Evolutionary conservation across 2,888 invertebrate genomes (phyloP).

Genomic region (Agapetus fuscipes): DNA sequence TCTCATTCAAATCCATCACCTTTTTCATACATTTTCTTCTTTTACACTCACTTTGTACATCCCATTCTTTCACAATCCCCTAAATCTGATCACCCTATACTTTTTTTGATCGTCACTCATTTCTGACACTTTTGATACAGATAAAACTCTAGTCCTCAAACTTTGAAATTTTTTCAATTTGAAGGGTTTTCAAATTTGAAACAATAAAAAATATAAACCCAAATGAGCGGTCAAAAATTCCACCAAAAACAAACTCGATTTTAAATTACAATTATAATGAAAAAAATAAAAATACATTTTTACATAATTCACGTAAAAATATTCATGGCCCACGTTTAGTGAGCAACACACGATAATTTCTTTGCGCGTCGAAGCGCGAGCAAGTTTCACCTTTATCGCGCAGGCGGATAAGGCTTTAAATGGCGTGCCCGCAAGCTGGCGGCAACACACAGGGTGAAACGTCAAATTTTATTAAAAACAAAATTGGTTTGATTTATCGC

Average conservation of each 20-base stretch:
- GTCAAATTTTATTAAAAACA: conserved; percentile 21
- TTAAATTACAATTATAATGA: conserved; percentile 9
- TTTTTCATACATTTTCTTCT: too few species aligned
- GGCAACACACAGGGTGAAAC: conserved; percentile 8
- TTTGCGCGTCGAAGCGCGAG: neutral
- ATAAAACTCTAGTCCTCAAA: too few species aligned
- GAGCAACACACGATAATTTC: neutral
- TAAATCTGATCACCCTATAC: too few species aligned
- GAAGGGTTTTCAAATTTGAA: too few species aligned
- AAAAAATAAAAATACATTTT: conserved; percentile 11
- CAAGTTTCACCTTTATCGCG: neutral
- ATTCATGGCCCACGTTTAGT: conserved; percentile 9
- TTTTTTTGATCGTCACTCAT: too few species aligned
- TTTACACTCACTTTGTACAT: too few species aligned
- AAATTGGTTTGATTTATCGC: conserved; percentile 22
- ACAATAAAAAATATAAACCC: too few species aligned
- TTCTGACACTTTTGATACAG: too few species aligned
- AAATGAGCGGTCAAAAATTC: neutral
- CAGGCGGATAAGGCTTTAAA: neutral
- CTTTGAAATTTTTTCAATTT: neutral
- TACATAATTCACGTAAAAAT: conserved; percentile 16
- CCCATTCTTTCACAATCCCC: too few species aligned
- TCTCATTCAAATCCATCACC: too few species aligned
- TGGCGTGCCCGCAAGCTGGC: neutral
- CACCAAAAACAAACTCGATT: conserved; percentile 10